These are phyloP conservation scores for Rhodeus uyekii DNA, from an alignment of 2,797 vertebrate species.

Conservation along the genomic window DNA sequence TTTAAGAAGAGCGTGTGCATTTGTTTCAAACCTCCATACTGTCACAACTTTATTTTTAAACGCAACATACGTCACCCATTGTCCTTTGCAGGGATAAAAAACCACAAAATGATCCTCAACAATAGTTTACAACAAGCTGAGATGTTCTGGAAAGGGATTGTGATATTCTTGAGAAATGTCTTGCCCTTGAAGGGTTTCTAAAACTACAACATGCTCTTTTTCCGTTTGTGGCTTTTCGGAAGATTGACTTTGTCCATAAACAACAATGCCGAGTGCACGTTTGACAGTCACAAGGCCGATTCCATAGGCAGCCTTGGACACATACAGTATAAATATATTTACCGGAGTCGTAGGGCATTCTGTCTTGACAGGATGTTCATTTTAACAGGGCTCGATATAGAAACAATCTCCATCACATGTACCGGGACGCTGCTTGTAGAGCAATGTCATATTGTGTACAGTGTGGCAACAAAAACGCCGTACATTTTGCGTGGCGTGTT, in stretches of 20 bases:
- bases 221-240: slow-evolving; percentile 57
- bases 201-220: slow-evolving; percentile 61
- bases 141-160: not conserved
- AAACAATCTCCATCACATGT: not conserved
- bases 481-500: not conserved
- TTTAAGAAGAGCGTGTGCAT: not conserved
- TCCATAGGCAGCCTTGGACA: slow-evolving; percentile 64
- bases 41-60: not conserved
- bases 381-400: slow-evolving; percentile 29
- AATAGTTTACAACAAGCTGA: not conserved
- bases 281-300: slow-evolving; percentile 68
- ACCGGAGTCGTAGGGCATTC: slow-evolving; percentile 60
- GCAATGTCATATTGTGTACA: not conserved
- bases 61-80: not conserved
- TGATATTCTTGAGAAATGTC: slow-evolving; percentile 46
- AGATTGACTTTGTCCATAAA: slow-evolving; percentile 69
- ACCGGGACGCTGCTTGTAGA: not conserved
- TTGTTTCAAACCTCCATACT: not conserved
- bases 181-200: slow-evolving; percentile 69
- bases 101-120: slow-evolving; percentile 18
- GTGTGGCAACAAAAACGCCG: no score
- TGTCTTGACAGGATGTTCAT: slow-evolving; percentile 56
- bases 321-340: slow-evolving; percentile 62
- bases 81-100: slow-evolving; percentile 3
- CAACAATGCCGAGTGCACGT: slow-evolving; percentile 66